phyloP scores from a whole-genome alignment of 1,140 invertebrate species.

The Drosophila virilis region DNA sequence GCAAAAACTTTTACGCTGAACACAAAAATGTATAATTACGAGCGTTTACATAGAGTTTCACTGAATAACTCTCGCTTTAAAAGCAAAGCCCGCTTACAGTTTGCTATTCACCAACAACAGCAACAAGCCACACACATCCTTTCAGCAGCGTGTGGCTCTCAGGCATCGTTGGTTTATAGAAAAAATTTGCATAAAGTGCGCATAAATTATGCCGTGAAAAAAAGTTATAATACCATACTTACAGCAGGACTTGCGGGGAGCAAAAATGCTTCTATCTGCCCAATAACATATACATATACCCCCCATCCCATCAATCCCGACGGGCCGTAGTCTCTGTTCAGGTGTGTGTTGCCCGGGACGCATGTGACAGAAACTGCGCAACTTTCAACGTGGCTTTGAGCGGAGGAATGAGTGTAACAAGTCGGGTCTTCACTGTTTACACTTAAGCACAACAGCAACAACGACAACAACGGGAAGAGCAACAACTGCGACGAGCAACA shows the following conservation, averaged over 20 bases:
- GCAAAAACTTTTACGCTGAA: constrained; percentile 40
- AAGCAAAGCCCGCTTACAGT: constrained; percentile 42
- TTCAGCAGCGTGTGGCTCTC: constrained; percentile 9
- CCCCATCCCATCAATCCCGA: not conserved
- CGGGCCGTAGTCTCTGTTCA: not conserved
- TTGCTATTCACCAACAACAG: constrained; percentile 29
- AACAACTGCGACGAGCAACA: constrained; percentile 46
- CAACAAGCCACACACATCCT: constrained; percentile 37
- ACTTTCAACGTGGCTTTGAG: constrained; percentile 31
- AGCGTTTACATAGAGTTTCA: constrained; percentile 30
- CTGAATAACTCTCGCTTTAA: constrained; percentile 13
- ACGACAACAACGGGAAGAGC: constrained; percentile 13
- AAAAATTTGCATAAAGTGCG: constrained; percentile 60
- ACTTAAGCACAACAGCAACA: constrained; percentile 63
- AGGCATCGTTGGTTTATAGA: constrained; percentile 43
- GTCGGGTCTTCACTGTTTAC: constrained; percentile 41
- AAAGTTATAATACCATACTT: constrained; percentile 63
- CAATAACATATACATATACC: constrained; percentile 7
- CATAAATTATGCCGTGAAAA: constrained; percentile 59
- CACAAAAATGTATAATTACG: constrained; percentile 58
- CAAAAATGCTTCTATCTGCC: constrained; percentile 33
- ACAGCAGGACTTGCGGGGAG: not conserved
- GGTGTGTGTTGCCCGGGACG: constrained; percentile 37
- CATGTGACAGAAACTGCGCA: constrained; percentile 52
- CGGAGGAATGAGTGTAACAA: constrained; percentile 11